Base-by-base conservation (phyloP, 1,140 invertebrate species). In the Acromyrmex charruanus region DNA sequence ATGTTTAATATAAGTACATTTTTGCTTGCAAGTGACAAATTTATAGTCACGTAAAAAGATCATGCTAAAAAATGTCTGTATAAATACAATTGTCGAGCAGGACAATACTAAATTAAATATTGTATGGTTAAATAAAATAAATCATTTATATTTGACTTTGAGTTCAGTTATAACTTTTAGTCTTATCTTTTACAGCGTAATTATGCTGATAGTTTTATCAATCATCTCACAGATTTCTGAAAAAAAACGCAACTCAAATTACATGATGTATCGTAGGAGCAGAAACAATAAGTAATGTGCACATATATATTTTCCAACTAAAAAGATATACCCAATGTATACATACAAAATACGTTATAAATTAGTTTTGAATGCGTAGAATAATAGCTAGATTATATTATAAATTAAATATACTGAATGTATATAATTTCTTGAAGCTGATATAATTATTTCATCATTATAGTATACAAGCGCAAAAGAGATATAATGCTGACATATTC, bases 361-460 rank as follows among this genome's bases (percentile, higher is more conserved):
- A 12, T 25, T 59, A 44, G 10, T 12, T 72, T 75, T 39, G 35
- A 88, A 25, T 53, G 16, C 49, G 7, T 71, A 81, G 65, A 80
- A 55, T 16, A 59, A 53, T 74, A 72, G 63, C 63, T 89, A 55
- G 85, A 89, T 74, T 77, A 85, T 71, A 25, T n/a, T 85, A 44
- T 44, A 35, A 49, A 86, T 79, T 39, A 39, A 77, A 72, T 82
- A 14, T 66, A 59, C 39, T 9, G 35, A 59, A 72, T 49, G 18
- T 49, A 25, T 25, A 25, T 25, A 49, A 82, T 74, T 89, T 71
- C 16, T 31, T 85, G 49, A 85, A 84, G 49, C 12, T 44, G 72
- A 87, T 53, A 7, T 88, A 90, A 85, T 71, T 14, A 59, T 90
- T 85, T 85, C 69, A 90, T 87, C 35, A 14, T 85, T 80, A 90